Evolutionary conservation across 2,113 vertebrate genomes (phyloP), one percentile per base, ranked within the genome.

Genomic region (Pipra filicauda): DNA sequence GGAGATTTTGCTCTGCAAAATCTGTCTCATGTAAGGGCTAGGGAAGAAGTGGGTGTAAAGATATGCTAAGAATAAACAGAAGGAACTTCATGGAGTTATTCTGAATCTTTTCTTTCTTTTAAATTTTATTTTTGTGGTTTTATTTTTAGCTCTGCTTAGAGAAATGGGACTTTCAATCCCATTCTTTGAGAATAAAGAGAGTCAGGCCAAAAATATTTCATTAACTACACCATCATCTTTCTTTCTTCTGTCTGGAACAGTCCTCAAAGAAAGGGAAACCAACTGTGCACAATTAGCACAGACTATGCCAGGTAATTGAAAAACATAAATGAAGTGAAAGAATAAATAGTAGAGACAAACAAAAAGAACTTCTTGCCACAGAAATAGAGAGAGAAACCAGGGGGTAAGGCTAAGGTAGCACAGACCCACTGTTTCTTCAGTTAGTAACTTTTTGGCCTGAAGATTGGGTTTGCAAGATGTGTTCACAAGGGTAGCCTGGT

Each of bases 61-160:
- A 83, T 41, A 37, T 12, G 8, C 44, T 85, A 65, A 65, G 23
- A 20, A 65, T 49, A 80, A 89, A 65, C 17, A 87, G 54, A 77
- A 48, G 64, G 72, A 86, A 77, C 28, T 77, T 65, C 11, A 58
- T 62, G 37, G 73, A 94, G 46, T 41, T 27, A 78, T 94, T 89
- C 43, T 54, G 17, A 79, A 28, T 30, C 4, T 81, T 61, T 88
- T 59, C n/a, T 58, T 15, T 37, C 20, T 43, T 31, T 84, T 65
- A 30, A 18, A 24, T 67, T 15, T 69, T 70, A 54, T 71, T 95
- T 65, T 21, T 69, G 41, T 83, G 28, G 8, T 48, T 83, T 89
- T 94, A 94, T 90, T 93, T 91, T 82, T 91, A 91, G 54, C 33
- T 81, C 61, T 79, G 16, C 65, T 89, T 31, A 75, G 65, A 87